phyloP scores from a whole-genome alignment of 2,113 vertebrate genomes.

The Chaetops frenatus region DNA sequence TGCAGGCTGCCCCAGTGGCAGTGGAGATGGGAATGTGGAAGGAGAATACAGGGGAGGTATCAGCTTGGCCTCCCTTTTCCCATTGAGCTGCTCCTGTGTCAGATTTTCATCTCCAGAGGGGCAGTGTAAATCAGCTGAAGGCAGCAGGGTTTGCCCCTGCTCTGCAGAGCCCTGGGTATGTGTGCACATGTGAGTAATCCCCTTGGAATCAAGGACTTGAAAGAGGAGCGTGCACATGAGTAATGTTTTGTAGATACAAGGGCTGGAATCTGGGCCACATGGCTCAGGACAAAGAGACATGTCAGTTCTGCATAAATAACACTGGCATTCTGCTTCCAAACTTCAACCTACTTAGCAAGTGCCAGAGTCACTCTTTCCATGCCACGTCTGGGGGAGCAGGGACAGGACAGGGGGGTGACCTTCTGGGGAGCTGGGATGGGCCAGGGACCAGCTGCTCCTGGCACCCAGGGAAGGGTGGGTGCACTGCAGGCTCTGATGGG shows the following conservation, averaged over 20 bases:
- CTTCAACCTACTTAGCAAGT: neutral
- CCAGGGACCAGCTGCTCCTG: neutral
- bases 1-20: neutral
- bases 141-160: neutral
- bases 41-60: neutral
- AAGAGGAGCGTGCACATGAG: neutral
- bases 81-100: neutral
- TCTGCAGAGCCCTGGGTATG: neutral
- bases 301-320: constrained; percentile 39
- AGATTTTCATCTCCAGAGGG: neutral
- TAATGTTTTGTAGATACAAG: constrained; percentile 45
- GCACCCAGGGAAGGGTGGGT: neutral
- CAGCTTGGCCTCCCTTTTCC: neutral
- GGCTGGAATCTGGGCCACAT: constrained; percentile 48
- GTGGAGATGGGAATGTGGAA: neutral
- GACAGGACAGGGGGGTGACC: neutral
- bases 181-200: constrained; percentile 15
- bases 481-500: accelerated
- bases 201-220: neutral
- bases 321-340: neutral
- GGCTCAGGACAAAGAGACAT: constrained; percentile 48
- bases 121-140: neutral
- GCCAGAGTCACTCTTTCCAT: neutral
- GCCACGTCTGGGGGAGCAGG: accelerated
- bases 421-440: neutral